phyloP scores from a whole-genome alignment of 1,140 invertebrate species.

The Aphaenogaster rudis region DNA sequence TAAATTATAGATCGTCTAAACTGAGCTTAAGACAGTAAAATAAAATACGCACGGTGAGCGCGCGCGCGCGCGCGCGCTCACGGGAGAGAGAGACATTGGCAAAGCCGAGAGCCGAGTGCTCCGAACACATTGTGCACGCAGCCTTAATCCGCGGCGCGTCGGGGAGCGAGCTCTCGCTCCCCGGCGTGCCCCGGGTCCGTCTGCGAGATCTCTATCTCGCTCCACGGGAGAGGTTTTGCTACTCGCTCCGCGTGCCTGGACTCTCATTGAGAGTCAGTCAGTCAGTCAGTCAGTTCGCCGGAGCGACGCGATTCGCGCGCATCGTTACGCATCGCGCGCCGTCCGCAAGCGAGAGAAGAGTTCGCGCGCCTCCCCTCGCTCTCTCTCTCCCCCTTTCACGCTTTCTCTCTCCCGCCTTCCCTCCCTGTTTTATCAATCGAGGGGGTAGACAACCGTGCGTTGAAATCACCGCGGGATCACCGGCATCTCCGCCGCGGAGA shows the following conservation, averaged over 20 bases:
- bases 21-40: neutral
- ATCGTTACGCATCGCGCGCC: slow-evolving; percentile 34
- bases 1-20: slow-evolving; percentile 1
- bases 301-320: slow-evolving; percentile 80
- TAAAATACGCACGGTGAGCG: neutral
- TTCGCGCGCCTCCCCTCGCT: slow-evolving; percentile 20
- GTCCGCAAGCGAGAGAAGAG: neutral
- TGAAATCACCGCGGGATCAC: slow-evolving; percentile 51
- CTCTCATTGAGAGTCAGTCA: slow-evolving; percentile 86
- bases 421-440: slow-evolving; percentile 41
- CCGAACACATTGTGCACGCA: slow-evolving; percentile 75
- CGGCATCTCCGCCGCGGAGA: slow-evolving; percentile 36
- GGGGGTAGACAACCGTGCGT: slow-evolving; percentile 42
- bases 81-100: neutral
- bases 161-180: slow-evolving; percentile 28
- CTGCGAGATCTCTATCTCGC: slow-evolving; percentile 53
- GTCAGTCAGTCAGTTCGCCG: slow-evolving; percentile 85
- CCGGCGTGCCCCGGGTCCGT: slow-evolving; percentile 28
- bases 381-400: neutral
- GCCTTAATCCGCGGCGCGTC: slow-evolving; percentile 74
- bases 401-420: neutral
- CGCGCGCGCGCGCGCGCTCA: too few species aligned
- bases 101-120: neutral
- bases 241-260: slow-evolving; percentile 71
- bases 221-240: slow-evolving; percentile 60